Conservation (phyloP, 2,888 invertebrate genomes). For the Platypus cylindrus region DNA sequence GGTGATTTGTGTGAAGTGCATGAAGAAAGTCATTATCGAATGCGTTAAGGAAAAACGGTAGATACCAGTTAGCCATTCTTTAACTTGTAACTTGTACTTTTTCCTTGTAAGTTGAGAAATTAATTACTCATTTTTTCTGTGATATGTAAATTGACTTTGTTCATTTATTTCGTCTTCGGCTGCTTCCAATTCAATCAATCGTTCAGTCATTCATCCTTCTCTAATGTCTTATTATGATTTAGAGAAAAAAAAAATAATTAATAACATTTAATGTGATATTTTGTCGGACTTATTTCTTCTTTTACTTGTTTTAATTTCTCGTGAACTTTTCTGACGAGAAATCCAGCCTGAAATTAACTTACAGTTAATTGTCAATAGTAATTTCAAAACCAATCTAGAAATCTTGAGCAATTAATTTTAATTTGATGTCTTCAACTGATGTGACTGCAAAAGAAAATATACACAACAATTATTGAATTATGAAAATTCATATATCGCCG, state of each 20-base stretch:
- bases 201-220: slow-evolving; percentile 10
- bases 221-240: slow-evolving; percentile 11
- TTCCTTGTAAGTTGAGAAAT: too few species aligned
- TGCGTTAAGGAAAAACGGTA: slow-evolving; percentile 73
- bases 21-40: slow-evolving; percentile 77
- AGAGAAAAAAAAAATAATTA: neutral
- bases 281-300: slow-evolving; percentile 10
- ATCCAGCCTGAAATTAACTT: slow-evolving; percentile 9
- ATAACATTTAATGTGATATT: neutral
- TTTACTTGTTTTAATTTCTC: slow-evolving; percentile 5
- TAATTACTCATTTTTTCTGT: neutral
- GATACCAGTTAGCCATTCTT: too few species aligned
- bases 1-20: slow-evolving; percentile 75
- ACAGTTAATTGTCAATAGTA: too few species aligned
- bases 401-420: too few species aligned
- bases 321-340: slow-evolving; percentile 11
- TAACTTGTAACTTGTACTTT: too few species aligned
- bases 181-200: slow-evolving; percentile 10
- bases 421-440: too few species aligned
- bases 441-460: too few species aligned
- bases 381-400: too few species aligned
- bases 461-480: too few species aligned
- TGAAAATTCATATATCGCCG: too few species aligned
- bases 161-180: slow-evolving; percentile 1
- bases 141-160: neutral